Evolutionary conservation across 2,113 vertebrate species (phyloP).

Genomic region (Heptranchias perlo): DNA sequence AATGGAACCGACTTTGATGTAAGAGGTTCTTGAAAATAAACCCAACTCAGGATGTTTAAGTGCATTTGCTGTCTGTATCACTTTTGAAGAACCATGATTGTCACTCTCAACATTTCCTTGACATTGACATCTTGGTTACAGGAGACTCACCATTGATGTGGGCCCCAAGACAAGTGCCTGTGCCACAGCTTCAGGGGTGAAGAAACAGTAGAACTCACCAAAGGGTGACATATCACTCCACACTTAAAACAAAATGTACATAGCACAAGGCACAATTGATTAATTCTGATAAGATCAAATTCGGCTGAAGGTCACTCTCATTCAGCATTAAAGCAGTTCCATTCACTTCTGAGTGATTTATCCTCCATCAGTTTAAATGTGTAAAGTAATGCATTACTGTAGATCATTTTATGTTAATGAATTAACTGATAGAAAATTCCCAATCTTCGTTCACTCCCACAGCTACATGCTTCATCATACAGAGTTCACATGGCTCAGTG

Average conservation of each 20-base stretch:
- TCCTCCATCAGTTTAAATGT: background rate
- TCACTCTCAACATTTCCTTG: background rate
- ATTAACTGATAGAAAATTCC: background rate
- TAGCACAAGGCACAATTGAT: background rate
- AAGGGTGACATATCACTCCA: background rate
- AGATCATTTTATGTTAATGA: background rate
- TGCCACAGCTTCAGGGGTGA: background rate
- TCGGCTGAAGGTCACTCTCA: background rate
- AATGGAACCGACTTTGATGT: background rate
- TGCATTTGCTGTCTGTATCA: background rate
- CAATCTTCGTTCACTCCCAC: background rate
- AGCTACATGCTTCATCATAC: background rate
- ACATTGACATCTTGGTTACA: background rate
- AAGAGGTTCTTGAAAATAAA: background rate
- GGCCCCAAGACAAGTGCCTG: background rate
- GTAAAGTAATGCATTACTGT: background rate
- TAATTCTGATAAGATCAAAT: background rate
- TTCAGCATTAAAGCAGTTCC: background rate
- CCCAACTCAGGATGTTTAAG: background rate
- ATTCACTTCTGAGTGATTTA: slow-evolving; percentile 10
- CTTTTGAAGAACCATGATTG: background rate
- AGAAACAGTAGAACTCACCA: background rate
- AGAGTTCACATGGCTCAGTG: background rate
- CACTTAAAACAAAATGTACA: background rate
- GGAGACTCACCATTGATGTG: no score